A percentile compares a stretch with the other conserved stretches of the same genome.
These are phyloP conservation scores for Callopanchax toddi DNA, from an alignment of 2,113 vertebrate species.

Conservation along the genomic window DNA sequence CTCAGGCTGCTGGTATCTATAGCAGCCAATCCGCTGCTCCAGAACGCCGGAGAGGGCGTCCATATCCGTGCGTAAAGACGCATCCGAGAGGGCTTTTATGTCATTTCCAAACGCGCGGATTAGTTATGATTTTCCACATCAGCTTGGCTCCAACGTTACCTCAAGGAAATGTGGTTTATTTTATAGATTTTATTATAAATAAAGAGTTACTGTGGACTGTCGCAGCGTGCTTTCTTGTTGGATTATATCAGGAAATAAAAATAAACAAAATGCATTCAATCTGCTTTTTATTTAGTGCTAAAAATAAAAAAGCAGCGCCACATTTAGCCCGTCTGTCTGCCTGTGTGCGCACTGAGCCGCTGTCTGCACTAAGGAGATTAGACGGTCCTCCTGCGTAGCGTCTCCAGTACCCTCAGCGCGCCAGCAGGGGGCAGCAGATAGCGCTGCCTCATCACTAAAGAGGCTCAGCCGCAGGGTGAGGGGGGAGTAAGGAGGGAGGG, in stretches of 20 bases:
- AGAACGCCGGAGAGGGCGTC: conserved; percentile 51
- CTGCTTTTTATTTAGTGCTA: conserved; percentile 12
- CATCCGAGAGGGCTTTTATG: conserved; percentile 37
- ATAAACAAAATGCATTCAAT: too few species aligned
- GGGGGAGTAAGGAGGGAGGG: not conserved
- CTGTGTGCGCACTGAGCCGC: not conserved
- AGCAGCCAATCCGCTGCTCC: conserved; percentile 71
- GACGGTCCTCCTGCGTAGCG: conserved; percentile 21
- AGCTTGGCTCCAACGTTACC: not conserved
- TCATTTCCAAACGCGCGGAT: conserved; percentile 17
- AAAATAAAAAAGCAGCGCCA: conserved; percentile 29
- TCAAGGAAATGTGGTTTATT: not conserved
- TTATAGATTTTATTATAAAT: not conserved
- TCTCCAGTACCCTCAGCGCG: conserved; percentile 8
- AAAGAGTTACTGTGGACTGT: too few species aligned
- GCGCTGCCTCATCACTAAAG: conserved; percentile 13
- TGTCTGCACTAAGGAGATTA: conserved; percentile 60
- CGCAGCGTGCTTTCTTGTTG: too few species aligned
- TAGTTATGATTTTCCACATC: not conserved
- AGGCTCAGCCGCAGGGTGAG: conserved; percentile 11
- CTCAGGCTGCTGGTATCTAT: conserved; percentile 57
- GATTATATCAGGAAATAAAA: too few species aligned
- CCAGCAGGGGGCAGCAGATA: conserved; percentile 66
- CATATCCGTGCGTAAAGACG: conserved; percentile 45
- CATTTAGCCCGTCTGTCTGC: conserved; percentile 22